phyloP scores from a whole-genome alignment of 1,140 invertebrate genomes.

The Magallana gigas region DNA sequence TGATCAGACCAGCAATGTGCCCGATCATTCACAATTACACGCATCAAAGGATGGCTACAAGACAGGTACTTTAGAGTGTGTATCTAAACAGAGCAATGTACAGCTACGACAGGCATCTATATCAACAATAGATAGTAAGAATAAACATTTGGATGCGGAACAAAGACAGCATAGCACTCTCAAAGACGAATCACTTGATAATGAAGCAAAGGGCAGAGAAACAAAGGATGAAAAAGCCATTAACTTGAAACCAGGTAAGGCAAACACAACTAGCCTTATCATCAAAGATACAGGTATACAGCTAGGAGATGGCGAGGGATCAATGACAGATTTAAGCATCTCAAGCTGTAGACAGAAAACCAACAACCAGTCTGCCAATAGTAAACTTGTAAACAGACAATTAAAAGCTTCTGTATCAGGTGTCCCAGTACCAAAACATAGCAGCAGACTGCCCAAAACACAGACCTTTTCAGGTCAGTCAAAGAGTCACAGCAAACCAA shows the following conservation, averaged over 20 bases:
- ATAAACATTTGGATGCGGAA: conserved; percentile 18
- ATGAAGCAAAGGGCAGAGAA: not conserved
- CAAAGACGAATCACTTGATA: conserved; percentile 5
- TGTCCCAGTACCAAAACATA: not conserved
- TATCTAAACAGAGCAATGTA: conserved; percentile 13
- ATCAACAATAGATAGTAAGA: conserved; percentile 25
- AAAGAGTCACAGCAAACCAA: not conserved
- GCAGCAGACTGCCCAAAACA: not conserved
- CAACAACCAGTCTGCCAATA: conserved; percentile 7
- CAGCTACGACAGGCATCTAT: not conserved
- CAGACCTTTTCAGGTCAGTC: not conserved
- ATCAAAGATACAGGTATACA: conserved; percentile 27
- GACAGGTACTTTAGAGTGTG: not conserved
- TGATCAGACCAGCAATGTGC: conserved; percentile 22
- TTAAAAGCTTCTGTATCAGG: not conserved
- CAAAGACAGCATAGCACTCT: not conserved
- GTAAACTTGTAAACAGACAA: not conserved
- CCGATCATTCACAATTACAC: conserved; percentile 27
- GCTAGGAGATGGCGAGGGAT: conserved; percentile 16
- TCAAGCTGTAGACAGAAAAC: not conserved
- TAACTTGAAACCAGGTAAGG: conserved; percentile 24
- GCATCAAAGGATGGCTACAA: not conserved
- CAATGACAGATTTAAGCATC: not conserved
- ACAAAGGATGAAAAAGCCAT: conserved; percentile 27
- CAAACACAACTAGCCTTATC: conserved; percentile 27